Base-by-base conservation (phyloP, 1,140 invertebrate genomes). In the Calliopsis andreniformis region DNA sequence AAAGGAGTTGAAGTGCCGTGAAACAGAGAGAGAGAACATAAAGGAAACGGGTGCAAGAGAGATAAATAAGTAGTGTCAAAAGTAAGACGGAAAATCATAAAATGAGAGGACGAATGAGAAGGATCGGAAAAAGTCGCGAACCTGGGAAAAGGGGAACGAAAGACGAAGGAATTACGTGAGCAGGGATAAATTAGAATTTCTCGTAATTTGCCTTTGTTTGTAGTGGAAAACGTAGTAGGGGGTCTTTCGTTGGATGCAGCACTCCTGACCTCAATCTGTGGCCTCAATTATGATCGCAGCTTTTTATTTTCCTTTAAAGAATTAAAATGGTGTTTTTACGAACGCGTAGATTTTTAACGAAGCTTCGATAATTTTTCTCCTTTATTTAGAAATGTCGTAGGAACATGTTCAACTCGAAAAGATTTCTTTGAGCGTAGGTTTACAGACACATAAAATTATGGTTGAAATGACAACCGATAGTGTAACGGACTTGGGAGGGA, bases 211-310 rank as follows among this genome's bases (percentile, higher is more conserved):
- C 55, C 49, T 49, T 64, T 73, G 25, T 73, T 73, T 63, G 35
- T 23, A 6, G 23, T 56, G 16, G 32, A 43, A 73, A 73, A 42
- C 39, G 47, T 47, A 35, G 71, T 66, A 39, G 28, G 71, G 28
- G 71, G 43, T 25, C 53, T 66, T 55, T 53, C 51, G 6, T 66
- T 66, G 39, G 56, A 56, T 51, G 51, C 62, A 56, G 62, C 42
- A 75, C 71, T 67, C 62, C 62, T 75, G 71, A 75, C 71, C 71
- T 75, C 71, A 20, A 75, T 75, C 43, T 63, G 51, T 67, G 62
- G 51, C 71, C 71, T 53, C 51, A 66, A 66, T 73, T 66, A 73
- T 30, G 45, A 71, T 49, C 58, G 43, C 47, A 23, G 32, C 6
- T 39, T 35, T 62, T 71, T 71, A 71, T 71, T 62, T 71, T 61